Conservation (phyloP, 1,140 invertebrate species). For the Luehdorfia chinensis region DNA sequence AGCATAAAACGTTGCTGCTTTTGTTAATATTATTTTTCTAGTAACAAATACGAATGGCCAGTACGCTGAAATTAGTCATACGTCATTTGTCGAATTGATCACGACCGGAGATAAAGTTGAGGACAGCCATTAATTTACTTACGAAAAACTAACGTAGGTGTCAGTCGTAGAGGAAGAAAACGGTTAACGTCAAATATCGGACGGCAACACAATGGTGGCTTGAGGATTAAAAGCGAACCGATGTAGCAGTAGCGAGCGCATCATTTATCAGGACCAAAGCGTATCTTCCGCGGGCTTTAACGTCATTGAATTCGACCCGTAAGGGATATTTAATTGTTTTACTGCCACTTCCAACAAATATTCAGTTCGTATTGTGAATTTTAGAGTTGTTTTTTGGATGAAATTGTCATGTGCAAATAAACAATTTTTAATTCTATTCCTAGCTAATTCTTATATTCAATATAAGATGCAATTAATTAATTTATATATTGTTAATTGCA, state of each 20-base stretch:
- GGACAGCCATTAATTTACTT: conserved; percentile 63
- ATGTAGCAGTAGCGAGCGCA: conserved; percentile 61
- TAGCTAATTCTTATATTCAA: not conserved
- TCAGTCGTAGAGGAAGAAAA: conserved; percentile 44
- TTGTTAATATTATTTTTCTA: too few species aligned
- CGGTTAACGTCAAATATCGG: conserved; percentile 59
- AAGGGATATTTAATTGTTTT: conserved; percentile 20
- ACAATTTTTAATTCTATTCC: not conserved
- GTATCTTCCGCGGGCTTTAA: conserved; percentile 35
- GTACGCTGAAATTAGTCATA: conserved; percentile 7
- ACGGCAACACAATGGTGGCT: conserved; percentile 55
- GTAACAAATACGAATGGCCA: too few species aligned
- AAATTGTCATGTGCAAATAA: not conserved
- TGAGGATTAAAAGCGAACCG: conserved; percentile 71
- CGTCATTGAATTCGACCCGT: conserved; percentile 23
- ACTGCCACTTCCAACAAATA: conserved; percentile 11
- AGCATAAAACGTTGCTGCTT: too few species aligned
- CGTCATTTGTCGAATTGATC: conserved; percentile 46
- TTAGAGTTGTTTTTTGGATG: not conserved
- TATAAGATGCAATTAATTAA: too few species aligned
- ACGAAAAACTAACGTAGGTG: conserved; percentile 58
- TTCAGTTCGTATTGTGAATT: conserved; percentile 9
- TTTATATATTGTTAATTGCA: too few species aligned
- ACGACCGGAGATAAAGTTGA: conserved; percentile 46
- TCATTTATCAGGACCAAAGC: conserved; percentile 69